phyloP scores from a whole-genome alignment of 2,113 vertebrate genomes.

The Misgurnus mizolepis region DNA sequence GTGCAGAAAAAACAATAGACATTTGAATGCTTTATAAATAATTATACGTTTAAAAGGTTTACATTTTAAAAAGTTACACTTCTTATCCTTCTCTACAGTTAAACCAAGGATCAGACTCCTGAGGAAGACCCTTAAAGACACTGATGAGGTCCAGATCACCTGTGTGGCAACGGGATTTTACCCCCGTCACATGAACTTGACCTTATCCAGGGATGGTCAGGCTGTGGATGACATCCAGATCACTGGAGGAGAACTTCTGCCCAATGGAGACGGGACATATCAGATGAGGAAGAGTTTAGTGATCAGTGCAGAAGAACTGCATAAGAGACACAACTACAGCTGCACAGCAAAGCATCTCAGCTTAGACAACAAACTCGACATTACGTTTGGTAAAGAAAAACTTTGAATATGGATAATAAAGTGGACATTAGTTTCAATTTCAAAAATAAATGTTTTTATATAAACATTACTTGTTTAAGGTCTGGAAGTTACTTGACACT shows the following conservation, averaged over 20 bases:
- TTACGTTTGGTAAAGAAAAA: not conserved
- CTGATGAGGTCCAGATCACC: constrained; percentile 8
- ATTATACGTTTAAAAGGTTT: too few species aligned
- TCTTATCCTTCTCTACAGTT: not conserved
- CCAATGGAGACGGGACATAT: constrained; percentile 29
- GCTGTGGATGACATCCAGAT: constrained; percentile 24
- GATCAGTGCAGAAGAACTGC: constrained; percentile 12
- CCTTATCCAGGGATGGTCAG: constrained; percentile 4
- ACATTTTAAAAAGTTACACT: too few species aligned
- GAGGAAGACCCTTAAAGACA: not conserved
- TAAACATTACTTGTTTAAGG: too few species aligned
- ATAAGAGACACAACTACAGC: not conserved
- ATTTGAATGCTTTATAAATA: too few species aligned
- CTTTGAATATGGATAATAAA: too few species aligned
- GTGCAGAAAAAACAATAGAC: too few species aligned
- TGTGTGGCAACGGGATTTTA: constrained; percentile 38
- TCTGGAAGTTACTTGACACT: too few species aligned
- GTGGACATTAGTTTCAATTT: too few species aligned
- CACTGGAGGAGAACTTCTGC: not conserved
- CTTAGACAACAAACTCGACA: constrained; percentile 22
- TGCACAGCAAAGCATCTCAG: constrained; percentile 8
- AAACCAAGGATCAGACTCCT: constrained; percentile 19
- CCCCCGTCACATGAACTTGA: constrained; percentile 28
- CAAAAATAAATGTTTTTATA: too few species aligned
- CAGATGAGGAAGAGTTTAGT: constrained; percentile 24